Evolutionary conservation across 2,797 vertebrate species (phyloP), one percentile per base, ranked within the genome.

Genomic region (Semaprochilodus insignis): DNA sequence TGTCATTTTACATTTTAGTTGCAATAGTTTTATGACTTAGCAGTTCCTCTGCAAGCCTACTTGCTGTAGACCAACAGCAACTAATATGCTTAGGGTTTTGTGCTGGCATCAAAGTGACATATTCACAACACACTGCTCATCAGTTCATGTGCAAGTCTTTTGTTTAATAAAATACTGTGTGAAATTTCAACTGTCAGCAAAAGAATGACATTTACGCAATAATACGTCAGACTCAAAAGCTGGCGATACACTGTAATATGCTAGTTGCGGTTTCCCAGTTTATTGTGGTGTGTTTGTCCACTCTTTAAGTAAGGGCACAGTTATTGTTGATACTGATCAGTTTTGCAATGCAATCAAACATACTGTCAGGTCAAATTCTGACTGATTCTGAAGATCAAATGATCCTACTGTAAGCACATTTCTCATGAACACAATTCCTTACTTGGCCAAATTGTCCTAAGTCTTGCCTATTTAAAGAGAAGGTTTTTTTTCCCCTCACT

Each of bases 301-400:
- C 70, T 36, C 17, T 52, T 17, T 54, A 54, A 51, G 21, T 6
- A 6, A 23, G 23, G 7, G 14, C 44, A 52, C n/a, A 66, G 16
- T 66, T 72, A 25, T 72, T 52, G 23, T 25, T 72, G 44, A 21
- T 52, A 19, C 70, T 52, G 48, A 52, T 72, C 70, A 72, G 70
- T 51, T 25, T 40, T 67, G 65, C 65, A 67, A 17, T 44, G 31
- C 21, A 40, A 44, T 23, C 40, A 40, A 70, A 27, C 23, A 52
- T 25, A 65, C 17, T 25, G 44, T 72, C 48, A 27, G 8, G 44
- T 52, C 16, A 8, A 62, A 16, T 60, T 44, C 23, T 60, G 71
- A 80, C 44, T 40, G n/a, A 75, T 62, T 40, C 40, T 66, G 63
- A 55, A 77, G 67, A 73, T 74, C 34, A 73, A 59, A 7, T 73